A percentile compares a stretch with the other conserved stretches of the same genome.
Evolutionary conservation across 1,140 invertebrate species (phyloP).

Genomic region (Aricia agestis): DNA sequence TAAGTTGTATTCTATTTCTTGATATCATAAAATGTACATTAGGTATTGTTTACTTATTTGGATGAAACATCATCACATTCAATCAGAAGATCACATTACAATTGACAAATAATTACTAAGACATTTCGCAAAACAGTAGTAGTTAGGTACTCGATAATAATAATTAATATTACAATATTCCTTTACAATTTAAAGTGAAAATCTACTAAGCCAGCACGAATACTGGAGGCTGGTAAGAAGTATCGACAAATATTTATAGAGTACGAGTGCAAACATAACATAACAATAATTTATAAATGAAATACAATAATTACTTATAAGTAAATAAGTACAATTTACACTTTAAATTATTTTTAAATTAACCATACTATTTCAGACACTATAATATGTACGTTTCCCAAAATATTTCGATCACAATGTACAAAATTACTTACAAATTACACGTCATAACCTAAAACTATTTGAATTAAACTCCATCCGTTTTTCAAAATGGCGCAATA

Average conservation of each 20-base stretch:
- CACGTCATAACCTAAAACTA: slow-evolving; percentile 3
- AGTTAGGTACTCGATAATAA: background rate
- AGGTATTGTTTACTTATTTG: background rate
- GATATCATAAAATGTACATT: background rate
- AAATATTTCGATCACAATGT: slow-evolving; percentile 15
- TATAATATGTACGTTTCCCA: background rate
- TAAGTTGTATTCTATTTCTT: background rate
- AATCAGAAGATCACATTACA: background rate
- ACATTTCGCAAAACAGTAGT: background rate
- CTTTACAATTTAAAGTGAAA: background rate
- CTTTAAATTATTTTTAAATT: no score
- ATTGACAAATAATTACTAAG: background rate
- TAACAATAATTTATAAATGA: background rate
- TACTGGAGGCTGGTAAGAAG: background rate
- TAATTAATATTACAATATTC: background rate
- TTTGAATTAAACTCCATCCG: background rate
- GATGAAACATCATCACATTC: background rate
- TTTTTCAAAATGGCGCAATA: background rate
- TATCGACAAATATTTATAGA: background rate
- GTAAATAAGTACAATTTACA: slow-evolving; percentile 8
- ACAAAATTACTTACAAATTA: slow-evolving; percentile 14
- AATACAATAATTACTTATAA: background rate
- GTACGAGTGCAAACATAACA: background rate
- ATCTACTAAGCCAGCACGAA: background rate
- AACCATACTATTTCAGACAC: slow-evolving; percentile 6